Conservation (phyloP, 2,113 vertebrate species). For the Geococcyx californianus region DNA sequence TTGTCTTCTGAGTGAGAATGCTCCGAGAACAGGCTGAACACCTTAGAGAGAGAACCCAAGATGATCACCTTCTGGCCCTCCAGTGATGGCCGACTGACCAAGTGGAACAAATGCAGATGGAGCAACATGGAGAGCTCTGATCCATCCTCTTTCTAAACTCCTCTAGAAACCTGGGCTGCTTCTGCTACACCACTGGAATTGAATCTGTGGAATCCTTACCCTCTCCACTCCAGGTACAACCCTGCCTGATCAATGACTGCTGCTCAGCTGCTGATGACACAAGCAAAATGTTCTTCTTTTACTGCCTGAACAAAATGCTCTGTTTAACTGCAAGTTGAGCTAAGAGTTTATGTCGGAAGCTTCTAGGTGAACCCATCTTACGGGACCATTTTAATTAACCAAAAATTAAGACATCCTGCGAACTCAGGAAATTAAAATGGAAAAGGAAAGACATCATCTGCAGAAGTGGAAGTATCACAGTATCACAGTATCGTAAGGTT, state of each 20-base stretch:
- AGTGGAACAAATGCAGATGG: background rate
- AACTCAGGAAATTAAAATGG: background rate
- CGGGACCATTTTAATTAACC: background rate
- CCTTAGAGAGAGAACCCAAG: background rate
- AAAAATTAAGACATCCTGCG: background rate
- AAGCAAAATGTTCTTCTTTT: background rate
- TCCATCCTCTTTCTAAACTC: too few relatives aligned
- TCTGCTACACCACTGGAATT: background rate
- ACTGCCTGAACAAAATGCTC: background rate
- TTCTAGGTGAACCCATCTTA: background rate
- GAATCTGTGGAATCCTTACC: background rate
- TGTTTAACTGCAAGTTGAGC: background rate
- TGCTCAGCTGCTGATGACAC: background rate
- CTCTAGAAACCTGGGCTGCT: background rate
- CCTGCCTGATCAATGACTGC: background rate
- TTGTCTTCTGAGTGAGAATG: rapidly evolving
- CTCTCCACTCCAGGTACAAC: background rate
- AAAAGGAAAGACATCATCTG: background rate
- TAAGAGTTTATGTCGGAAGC: background rate
- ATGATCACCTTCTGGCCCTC: background rate
- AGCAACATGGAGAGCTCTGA: background rate
- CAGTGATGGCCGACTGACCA: rapidly evolving
- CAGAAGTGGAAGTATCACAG: too few relatives aligned
- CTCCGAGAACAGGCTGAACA: background rate
- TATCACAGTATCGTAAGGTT: too few relatives aligned